These are phyloP conservation scores for Aspidiotus rigidus DNA, from an alignment of 2,888 invertebrate genomes.

Conservation along the genomic window DNA sequence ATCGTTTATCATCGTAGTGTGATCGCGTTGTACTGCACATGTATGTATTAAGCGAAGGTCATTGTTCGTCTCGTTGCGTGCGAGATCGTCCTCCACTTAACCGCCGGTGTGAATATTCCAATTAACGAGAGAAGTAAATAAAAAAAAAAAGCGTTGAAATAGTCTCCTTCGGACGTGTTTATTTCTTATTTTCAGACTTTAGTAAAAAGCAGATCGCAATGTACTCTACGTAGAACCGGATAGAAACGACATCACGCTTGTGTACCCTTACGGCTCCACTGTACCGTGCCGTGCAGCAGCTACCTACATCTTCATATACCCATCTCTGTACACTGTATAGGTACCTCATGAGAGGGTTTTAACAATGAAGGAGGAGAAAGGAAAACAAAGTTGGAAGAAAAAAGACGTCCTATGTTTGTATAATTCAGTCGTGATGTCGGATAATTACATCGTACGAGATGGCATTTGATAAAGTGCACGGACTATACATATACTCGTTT, in stretches of 20 bases:
- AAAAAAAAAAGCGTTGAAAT: slow-evolving; percentile 17
- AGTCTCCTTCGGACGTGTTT: slow-evolving; percentile 20
- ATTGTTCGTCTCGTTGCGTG: slow-evolving; percentile 29
- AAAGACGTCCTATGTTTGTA: background rate
- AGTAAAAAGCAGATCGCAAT: background rate
- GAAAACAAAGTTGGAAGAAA: slow-evolving; percentile 8
- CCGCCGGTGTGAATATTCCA: slow-evolving; percentile 26
- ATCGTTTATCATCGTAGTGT: slow-evolving; percentile 13
- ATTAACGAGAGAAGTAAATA: slow-evolving; percentile 29
- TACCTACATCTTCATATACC: slow-evolving; percentile 27
- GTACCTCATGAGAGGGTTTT: too few relatives aligned
- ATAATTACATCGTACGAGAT: slow-evolving; percentile 16
- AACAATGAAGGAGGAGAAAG: background rate
- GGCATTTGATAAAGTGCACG: background rate
- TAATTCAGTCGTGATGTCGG: slow-evolving; percentile 21
- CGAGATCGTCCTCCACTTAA: slow-evolving; percentile 10
- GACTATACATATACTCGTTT: background rate
- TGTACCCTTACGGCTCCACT: background rate
- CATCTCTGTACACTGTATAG: background rate
- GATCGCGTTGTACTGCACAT: background rate
- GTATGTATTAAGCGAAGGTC: slow-evolving; percentile 20
- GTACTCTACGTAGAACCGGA: slow-evolving; percentile 21
- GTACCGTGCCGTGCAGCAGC: slow-evolving; percentile 10
- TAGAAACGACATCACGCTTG: slow-evolving; percentile 28
- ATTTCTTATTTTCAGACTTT: slow-evolving; percentile 17